These are phyloP conservation scores for Agriotes lineatus DNA, from an alignment of 2,888 invertebrate genomes.

Conservation along the genomic window DNA sequence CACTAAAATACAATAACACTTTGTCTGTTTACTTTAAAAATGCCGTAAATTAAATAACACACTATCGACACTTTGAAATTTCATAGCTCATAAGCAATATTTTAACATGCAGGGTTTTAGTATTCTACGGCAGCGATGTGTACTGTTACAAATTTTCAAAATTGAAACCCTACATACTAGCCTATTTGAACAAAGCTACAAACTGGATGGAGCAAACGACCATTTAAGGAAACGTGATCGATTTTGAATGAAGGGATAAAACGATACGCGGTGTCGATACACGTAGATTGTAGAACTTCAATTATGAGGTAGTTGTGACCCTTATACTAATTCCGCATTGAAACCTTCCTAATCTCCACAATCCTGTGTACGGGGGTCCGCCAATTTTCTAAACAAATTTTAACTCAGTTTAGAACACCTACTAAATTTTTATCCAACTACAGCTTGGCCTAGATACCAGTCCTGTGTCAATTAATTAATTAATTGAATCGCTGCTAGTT, in stretches of 20 bases:
- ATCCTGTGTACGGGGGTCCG: neutral
- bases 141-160: too few relatives aligned
- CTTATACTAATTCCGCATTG: conserved; percentile 13
- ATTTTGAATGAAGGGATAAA: conserved; percentile 7
- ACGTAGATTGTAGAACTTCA: conserved; percentile 15
- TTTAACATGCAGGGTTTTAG: too few relatives aligned
- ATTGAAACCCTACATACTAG: neutral
- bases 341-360: conserved; percentile 7
- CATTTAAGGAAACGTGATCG: conserved; percentile 9
- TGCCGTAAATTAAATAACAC: too few relatives aligned
- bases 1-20: too few relatives aligned
- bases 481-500: conserved; percentile 17
- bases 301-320: neutral
- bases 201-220: too few relatives aligned
- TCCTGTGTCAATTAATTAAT: conserved; percentile 11
- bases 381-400: conserved; percentile 4
- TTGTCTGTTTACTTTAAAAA: too few relatives aligned
- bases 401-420: neutral
- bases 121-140: too few relatives aligned
- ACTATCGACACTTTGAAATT: too few relatives aligned
- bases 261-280: neutral
- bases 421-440: neutral
- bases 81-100: too few relatives aligned
- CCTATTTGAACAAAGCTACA: too few relatives aligned
- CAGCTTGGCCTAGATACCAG: neutral